phyloP scores from a whole-genome alignment of 2,113 vertebrate genomes.

The Aythya baeri region DNA sequence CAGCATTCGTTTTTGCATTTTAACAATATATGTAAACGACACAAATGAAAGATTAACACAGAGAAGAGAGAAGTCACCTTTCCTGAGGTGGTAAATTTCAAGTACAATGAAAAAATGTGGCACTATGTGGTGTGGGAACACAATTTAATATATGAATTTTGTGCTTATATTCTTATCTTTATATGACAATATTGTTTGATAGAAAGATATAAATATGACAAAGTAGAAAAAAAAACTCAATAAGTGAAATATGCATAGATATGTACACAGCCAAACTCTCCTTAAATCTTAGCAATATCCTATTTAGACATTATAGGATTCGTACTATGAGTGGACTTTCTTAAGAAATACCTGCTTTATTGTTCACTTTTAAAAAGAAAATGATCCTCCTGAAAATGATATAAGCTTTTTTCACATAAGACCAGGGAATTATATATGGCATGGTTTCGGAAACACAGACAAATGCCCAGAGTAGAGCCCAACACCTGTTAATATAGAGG shows the following conservation, averaged over 20 bases:
- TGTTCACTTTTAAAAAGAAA: background rate
- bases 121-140: background rate
- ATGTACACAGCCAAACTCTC: background rate
- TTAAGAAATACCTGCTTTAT: background rate
- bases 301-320: background rate
- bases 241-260: background rate
- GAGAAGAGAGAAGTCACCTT: background rate
- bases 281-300: background rate
- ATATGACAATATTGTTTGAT: background rate
- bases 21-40: background rate
- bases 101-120: background rate
- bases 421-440: background rate
- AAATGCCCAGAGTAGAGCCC: background rate
- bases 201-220: background rate
- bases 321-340: background rate
- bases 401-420: background rate
- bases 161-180: background rate
- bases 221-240: background rate
- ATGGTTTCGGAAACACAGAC: conserved; percentile 1
- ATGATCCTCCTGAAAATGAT: background rate
- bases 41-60: background rate
- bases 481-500: conserved; percentile 51
- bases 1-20: background rate
- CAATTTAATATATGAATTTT: background rate
- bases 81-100: background rate